Evolutionary conservation across 2,113 vertebrate genomes (phyloP).

Genomic region (Clinocottus analis): DNA sequence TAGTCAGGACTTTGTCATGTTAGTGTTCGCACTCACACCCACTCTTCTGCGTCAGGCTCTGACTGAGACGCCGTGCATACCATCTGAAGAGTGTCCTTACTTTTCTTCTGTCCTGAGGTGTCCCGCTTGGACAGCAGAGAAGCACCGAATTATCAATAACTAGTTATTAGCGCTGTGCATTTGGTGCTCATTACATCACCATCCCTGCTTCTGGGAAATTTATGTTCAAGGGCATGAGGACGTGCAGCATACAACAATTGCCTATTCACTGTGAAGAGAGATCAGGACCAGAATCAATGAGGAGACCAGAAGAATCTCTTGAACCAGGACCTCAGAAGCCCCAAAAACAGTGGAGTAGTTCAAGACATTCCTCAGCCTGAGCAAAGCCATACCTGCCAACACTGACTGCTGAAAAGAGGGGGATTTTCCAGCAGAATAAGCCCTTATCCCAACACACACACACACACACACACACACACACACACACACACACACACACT

Average conservation of each 20-base stretch:
- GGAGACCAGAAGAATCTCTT: conserved; percentile 31
- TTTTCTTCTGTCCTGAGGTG: conserved; percentile 28
- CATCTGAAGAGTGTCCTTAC: conserved; percentile 9
- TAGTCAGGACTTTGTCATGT: conserved; percentile 15
- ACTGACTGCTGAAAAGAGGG: conserved; percentile 46
- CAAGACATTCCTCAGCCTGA: conserved; percentile 62
- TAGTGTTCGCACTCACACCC: conserved; percentile 34
- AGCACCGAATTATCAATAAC: neutral
- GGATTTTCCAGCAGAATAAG: conserved; percentile 56
- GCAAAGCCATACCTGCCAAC: conserved; percentile 68
- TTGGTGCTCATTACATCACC: neutral
- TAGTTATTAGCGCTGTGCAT: neutral
- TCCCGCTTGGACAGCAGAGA: neutral
- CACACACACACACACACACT: conserved; percentile 12
- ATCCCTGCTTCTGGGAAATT: neutral
- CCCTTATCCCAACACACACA: conserved; percentile 39
- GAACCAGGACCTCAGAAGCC: conserved; percentile 25
- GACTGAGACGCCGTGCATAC: conserved; percentile 37
- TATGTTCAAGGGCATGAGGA: conserved; percentile 7
- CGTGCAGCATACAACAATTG: neutral
- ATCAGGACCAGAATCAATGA: conserved; percentile 27
- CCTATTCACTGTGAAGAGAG: conserved; percentile 12
- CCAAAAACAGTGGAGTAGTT: conserved; percentile 33
- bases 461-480: too few species aligned
- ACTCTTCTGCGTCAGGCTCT: conserved; percentile 37